Conservation (phyloP, 2,888 invertebrate species). For the Nymphalis polychloros region DNA sequence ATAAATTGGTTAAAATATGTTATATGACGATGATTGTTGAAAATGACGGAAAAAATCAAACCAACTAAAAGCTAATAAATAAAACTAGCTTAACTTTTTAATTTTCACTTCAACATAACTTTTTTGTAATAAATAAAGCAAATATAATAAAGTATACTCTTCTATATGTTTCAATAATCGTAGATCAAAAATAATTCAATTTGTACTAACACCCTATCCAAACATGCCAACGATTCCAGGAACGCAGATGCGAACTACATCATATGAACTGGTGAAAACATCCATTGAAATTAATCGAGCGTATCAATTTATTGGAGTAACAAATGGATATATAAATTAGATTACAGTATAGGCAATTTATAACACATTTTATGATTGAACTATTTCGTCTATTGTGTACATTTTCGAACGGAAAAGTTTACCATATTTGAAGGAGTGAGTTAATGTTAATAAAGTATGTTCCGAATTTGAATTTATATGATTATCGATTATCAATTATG, state of each 20-base stretch:
- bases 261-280: constrained; percentile 44
- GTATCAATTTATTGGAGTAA: constrained; percentile 45
- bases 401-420: not conserved
- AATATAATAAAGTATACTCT: too few species aligned
- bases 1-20: too few species aligned
- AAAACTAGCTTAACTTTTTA: too few species aligned
- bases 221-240: constrained; percentile 37
- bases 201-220: constrained; percentile 41
- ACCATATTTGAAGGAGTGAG: not conserved
- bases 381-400: not conserved
- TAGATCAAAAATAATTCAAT: constrained; percentile 40
- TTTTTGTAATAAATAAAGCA: too few species aligned
- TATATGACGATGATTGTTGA: too few species aligned
- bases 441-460: not conserved
- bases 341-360: constrained; percentile 33
- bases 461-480: too few species aligned
- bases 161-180: constrained; percentile 8
- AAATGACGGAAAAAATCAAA: too few species aligned
- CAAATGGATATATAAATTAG: constrained; percentile 46
- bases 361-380: constrained; percentile 7
- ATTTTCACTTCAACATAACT: too few species aligned
- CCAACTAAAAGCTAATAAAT: too few species aligned
- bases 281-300: constrained; percentile 53
- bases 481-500: too few species aligned
- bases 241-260: constrained; percentile 42